Percentiles rank a stretch among this genome's conserved stretches.
Conservation (phyloP, 2,113 vertebrate genomes). For the Nothoprocta perdicaria region DNA sequence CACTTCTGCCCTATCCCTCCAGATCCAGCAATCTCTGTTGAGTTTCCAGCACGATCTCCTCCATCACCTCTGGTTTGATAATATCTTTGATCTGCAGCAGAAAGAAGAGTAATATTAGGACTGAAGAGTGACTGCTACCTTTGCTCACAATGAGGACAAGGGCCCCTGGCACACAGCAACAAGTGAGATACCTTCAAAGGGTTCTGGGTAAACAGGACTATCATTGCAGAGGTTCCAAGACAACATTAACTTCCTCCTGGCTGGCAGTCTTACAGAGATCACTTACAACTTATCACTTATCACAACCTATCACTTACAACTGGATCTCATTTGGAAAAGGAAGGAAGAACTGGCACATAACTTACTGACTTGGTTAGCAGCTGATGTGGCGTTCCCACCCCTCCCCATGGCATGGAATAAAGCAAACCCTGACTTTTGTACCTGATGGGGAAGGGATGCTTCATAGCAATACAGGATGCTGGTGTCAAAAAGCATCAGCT, state of each 20-base stretch:
- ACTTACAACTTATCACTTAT: too few relatives aligned
- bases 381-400: neutral
- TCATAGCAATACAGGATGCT: constrained; percentile 97
- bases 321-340: neutral
- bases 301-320: neutral
- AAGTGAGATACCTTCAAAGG: neutral
- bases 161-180: neutral
- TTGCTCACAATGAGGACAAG: neutral
- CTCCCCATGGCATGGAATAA: neutral
- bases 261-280: neutral
- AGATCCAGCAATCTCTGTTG: constrained; percentile 90
- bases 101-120: neutral
- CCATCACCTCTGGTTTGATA: constrained; percentile 92
- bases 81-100: constrained; percentile 92
- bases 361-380: neutral
- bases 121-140: neutral
- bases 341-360: neutral
- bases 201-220: neutral
- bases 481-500: constrained; percentile 91
- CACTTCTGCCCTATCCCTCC: constrained; percentile 80
- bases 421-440: constrained; percentile 49
- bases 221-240: neutral
- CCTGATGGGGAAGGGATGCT: constrained; percentile 90
- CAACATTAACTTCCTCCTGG: neutral
- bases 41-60: constrained; percentile 92